Evolutionary conservation across 2,113 vertebrate species (phyloP).

Genomic region (Pardalotus punctatus): DNA sequence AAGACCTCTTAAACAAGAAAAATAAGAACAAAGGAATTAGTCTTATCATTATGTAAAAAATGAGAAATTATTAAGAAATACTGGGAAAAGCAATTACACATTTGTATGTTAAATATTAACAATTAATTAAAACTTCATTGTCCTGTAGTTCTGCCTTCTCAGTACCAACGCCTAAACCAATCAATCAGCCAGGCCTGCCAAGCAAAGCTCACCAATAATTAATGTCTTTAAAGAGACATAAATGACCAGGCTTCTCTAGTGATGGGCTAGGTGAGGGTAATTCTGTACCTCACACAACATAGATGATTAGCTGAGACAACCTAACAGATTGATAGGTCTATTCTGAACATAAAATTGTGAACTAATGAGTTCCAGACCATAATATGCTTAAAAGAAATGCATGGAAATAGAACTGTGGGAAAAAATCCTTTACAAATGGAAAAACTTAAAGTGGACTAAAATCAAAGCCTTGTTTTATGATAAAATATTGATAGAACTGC

Average conservation of each 20-base stretch:
- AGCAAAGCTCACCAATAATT: background rate
- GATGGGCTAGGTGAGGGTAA: background rate
- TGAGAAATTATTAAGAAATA: background rate
- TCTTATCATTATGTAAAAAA: background rate
- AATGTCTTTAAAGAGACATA: background rate
- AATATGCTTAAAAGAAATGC: background rate
- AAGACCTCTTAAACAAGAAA: background rate
- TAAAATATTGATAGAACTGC: background rate
- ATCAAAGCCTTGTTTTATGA: background rate
- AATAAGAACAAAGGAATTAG: background rate
- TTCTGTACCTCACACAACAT: rapidly evolving
- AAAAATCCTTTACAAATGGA: background rate
- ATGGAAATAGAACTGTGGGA: background rate
- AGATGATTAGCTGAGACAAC: background rate
- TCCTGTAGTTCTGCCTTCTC: background rate
- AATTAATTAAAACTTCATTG: background rate
- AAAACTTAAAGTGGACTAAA: background rate
- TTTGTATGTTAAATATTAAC: background rate
- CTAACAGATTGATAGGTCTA: background rate
- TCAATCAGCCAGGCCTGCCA: background rate
- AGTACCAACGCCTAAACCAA: background rate
- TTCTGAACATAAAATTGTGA: background rate
- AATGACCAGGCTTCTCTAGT: background rate
- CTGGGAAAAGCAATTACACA: background rate
- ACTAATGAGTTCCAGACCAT: background rate